Base-by-base conservation (phyloP, 2,113 vertebrate genomes). In the Smithornis capensis region DNA sequence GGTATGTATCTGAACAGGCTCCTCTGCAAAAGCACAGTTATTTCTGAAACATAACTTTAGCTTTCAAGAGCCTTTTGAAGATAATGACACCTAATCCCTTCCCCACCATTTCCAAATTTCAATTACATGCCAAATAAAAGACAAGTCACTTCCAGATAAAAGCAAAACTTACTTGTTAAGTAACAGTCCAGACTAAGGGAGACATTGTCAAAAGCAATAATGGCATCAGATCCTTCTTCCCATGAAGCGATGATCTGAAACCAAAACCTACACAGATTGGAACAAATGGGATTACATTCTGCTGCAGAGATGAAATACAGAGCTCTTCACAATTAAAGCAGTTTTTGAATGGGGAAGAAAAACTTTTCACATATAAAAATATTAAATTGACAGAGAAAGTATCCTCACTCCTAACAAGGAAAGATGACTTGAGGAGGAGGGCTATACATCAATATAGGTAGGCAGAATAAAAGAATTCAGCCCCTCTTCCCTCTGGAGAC, bases 101-200 rank as follows among this genome's bases (percentile, higher is more conserved):
- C 38, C 62, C 35, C 25, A 57, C 50, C 83, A 59, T 83, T 90
- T 64, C 69, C 62, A 71, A 53, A 89, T 78, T 81, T 91, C 87
- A 89, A 75, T 75, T 89, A 73, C 19, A 33, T 2, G 37, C 62
- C 68, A 94, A 88, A 95, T 77, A 83, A 91, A 93, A 83, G 56
- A 67, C 53, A 83, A 94, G 50, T 27, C 12, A 22, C 55, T 92
- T 40, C 42, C 60, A 94, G 52, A 93, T 70, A 59, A 93, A 93
- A 93, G 69, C 83, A 24, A 91, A 91, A 98, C 99, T 99, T 97
- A 99, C 99, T 99, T 97, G 99, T 98, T 96, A 99, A 97, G 90
- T 99, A 99, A 96, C 99, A 99, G 97, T 99, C 98, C 98, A 99
- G 98, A 88, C 99, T 99, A 96, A 99, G 98, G 74, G 99, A 99